Percentiles rank a stretch among this genome's conserved stretches.
These are phyloP conservation scores for Phortica variegata DNA, from an alignment of 1,140 invertebrate species.

Conservation along the genomic window DNA sequence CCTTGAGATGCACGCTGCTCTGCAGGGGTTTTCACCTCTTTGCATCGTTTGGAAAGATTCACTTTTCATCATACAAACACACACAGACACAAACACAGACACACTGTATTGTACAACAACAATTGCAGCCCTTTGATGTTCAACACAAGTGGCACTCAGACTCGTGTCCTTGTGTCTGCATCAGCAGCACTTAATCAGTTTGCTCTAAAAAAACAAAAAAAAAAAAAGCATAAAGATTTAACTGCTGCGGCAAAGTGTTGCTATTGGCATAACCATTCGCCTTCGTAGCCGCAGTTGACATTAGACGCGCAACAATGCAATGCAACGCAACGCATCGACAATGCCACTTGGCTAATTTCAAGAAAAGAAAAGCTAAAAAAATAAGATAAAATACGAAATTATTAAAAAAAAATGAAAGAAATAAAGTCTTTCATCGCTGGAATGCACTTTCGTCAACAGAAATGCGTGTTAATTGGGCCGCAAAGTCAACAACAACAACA, in stretches of 20 bases:
- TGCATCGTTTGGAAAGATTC: slow-evolving; percentile 19
- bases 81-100: no score
- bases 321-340: no score
- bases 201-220: slow-evolving; percentile 9
- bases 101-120: no score
- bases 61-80: slow-evolving; percentile 21
- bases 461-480: slow-evolving; percentile 13
- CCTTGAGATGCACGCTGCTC: slow-evolving; percentile 28
- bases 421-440: slow-evolving; percentile 24
- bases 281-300: no score
- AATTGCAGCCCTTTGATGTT: slow-evolving; percentile 42
- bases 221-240: neutral
- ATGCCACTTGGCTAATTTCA: no score
- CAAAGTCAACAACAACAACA: slow-evolving; percentile 25
- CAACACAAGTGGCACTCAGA: slow-evolving; percentile 41
- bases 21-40: slow-evolving; percentile 25
- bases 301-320: no score
- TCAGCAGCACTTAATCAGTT: slow-evolving; percentile 36
- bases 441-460: slow-evolving; percentile 13
- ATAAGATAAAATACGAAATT: neutral
- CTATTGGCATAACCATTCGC: no score
- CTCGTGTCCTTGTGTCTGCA: slow-evolving; percentile 31
- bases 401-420: neutral
- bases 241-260: neutral
- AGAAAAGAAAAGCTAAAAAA: no score